Percentiles rank a stretch among this genome's conserved stretches.
These are phyloP conservation scores for Cladopsammia gracilis DNA, from an alignment of 64 coral and sea anemone species.

Conservation along the genomic window DNA sequence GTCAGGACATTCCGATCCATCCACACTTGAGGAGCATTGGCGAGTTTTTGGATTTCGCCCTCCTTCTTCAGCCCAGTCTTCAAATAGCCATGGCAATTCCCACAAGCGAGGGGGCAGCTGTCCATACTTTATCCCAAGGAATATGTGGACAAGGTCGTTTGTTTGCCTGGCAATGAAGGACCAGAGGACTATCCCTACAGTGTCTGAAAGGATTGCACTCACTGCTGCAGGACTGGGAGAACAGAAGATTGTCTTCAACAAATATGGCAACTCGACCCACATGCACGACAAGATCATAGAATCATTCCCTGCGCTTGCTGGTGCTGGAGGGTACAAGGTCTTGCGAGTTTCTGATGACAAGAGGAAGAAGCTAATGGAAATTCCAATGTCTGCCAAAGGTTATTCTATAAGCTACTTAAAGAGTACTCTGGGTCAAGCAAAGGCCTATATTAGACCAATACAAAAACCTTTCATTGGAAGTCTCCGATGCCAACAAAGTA, in stretches of 20 bases:
- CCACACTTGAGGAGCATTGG: conserved; percentile 21
- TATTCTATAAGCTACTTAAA: conserved; percentile 10
- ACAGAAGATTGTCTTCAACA: conserved; percentile 43
- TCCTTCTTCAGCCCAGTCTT: background rate
- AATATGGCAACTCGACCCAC: conserved; percentile 18
- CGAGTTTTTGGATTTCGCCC: conserved; percentile 4
- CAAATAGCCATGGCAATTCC: background rate
- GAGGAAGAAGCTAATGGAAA: background rate
- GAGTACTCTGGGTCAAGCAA: conserved; percentile 16
- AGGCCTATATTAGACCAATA: background rate
- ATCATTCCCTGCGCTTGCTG: conserved; percentile 8
- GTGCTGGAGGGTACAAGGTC: conserved; percentile 45
- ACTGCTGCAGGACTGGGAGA: conserved; percentile 33
- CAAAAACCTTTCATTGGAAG: background rate
- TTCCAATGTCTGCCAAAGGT: conserved; percentile 3
- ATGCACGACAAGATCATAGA: conserved; percentile 41
- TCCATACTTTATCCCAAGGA: conserved; percentile 30
- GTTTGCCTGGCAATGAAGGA: conserved; percentile 27
- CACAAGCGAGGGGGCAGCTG: background rate
- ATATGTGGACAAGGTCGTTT: conserved; percentile 16
- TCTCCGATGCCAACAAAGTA: background rate
- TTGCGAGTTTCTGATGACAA: conserved; percentile 17
- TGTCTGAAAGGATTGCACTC: conserved; percentile 6
- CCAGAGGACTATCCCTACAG: background rate
- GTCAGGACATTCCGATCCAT: background rate